phyloP scores from a whole-genome alignment of 2,113 vertebrate genomes.

The Brachionichthys hirsutus region DNA sequence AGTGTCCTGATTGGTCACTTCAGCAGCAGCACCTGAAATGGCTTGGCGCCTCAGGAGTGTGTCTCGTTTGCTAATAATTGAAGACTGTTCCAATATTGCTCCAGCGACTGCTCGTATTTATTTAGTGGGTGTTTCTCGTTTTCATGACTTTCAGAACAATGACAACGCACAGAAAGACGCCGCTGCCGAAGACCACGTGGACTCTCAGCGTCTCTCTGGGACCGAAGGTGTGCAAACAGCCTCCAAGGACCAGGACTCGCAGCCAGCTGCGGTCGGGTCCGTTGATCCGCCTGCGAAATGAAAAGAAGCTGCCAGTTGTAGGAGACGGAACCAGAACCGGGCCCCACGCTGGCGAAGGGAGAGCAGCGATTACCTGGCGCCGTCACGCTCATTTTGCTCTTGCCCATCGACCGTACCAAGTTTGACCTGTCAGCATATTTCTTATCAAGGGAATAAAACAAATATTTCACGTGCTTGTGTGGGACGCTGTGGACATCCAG shows the following conservation, averaged over 20 bases:
- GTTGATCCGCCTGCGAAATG: background rate
- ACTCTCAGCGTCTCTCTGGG: background rate
- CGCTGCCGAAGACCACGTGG: background rate
- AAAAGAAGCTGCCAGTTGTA: background rate
- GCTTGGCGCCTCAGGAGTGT: too few relatives aligned
- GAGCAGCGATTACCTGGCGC: background rate
- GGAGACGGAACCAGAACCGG: background rate
- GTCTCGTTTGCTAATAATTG: too few relatives aligned
- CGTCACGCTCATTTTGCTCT: too few relatives aligned
- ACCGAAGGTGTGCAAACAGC: background rate
- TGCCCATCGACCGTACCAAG: too few relatives aligned
- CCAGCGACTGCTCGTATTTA: too few relatives aligned
- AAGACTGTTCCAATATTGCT: too few relatives aligned
- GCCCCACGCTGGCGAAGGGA: background rate
- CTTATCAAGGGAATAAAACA: too few relatives aligned
- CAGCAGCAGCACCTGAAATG: too few relatives aligned
- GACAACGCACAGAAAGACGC: background rate
- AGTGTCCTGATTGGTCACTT: too few relatives aligned
- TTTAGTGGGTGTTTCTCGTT: background rate
- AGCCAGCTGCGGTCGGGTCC: background rate
- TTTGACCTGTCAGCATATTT: too few relatives aligned
- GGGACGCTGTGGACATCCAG: too few relatives aligned
- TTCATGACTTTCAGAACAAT: slow-evolving; percentile 20
- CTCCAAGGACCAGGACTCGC: background rate
- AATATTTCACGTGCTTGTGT: too few relatives aligned